These are phyloP conservation scores for Lontra canadensis DNA, from an alignment of 2,113 vertebrate genomes.

Conservation along the genomic window DNA sequence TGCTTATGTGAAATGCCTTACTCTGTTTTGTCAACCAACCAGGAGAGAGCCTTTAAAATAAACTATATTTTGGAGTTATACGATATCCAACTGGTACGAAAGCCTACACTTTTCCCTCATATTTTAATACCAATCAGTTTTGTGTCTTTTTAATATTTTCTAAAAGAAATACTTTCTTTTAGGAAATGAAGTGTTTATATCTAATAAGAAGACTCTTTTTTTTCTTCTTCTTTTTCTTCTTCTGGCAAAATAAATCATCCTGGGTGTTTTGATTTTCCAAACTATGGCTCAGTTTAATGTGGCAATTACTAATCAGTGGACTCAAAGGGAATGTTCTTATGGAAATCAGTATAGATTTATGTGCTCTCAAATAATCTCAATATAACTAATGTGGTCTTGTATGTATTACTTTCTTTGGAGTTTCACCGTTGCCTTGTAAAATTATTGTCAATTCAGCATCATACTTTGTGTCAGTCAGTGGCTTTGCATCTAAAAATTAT, in stretches of 20 bases:
- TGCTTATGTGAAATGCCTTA: constrained; percentile 48
- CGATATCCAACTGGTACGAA: neutral
- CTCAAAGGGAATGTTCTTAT: neutral
- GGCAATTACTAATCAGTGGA: neutral
- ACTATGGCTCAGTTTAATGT: neutral
- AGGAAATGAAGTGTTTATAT: constrained; percentile 40
- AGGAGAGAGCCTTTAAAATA: constrained; percentile 22
- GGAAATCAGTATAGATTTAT: neutral
- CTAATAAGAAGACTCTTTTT: neutral
- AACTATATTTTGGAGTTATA: constrained; percentile 46
- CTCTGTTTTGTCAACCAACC: constrained; percentile 28
- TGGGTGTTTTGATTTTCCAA: constrained; percentile 47
- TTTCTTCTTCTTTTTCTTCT: neutral
- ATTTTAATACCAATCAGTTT: constrained; percentile 52
- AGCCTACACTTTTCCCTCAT: neutral
- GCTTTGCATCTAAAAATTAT: neutral
- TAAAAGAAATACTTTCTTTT: constrained; percentile 29
- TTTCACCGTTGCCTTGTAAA: neutral
- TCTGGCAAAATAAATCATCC: constrained; percentile 6
- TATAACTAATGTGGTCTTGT: neutral
- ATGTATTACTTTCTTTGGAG: neutral
- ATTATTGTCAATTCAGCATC: neutral
- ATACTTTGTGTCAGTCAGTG: neutral
- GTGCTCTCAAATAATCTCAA: neutral
- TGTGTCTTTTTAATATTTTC: constrained; percentile 26